phyloP scores from a whole-genome alignment of 2,113 vertebrate species.

The Camelus dromedarius region DNA sequence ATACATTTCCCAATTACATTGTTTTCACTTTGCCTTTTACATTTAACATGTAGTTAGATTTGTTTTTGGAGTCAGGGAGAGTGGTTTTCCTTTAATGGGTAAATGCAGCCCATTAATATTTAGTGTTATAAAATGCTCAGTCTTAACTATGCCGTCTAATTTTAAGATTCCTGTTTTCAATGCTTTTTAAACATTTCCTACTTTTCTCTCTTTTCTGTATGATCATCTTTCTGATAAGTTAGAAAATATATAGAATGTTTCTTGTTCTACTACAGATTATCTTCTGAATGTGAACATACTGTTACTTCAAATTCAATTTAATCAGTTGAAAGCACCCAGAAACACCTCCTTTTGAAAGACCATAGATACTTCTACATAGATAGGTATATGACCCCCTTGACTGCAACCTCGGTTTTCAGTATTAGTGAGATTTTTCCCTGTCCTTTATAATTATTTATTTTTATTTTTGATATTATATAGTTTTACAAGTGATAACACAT shows the following conservation, averaged over 20 bases:
- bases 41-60: background rate
- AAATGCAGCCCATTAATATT: background rate
- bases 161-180: background rate
- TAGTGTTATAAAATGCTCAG: background rate
- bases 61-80: background rate
- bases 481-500: background rate
- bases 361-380: background rate
- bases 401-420: background rate
- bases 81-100: background rate
- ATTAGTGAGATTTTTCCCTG: background rate
- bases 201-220: background rate
- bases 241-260: background rate
- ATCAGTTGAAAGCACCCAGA: background rate
- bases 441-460: background rate
- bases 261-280: background rate
- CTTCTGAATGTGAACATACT: background rate
- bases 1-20: background rate
- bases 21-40: background rate
- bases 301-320: background rate
- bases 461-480: background rate
- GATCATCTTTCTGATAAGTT: background rate
- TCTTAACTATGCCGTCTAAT: background rate
- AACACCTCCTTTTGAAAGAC: background rate
- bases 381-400: background rate
- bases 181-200: background rate